Percentiles rank a stretch among this genome's conserved stretches.
Conservation (phyloP, 2,797 vertebrate species). For the Sarcophilus harrisii region DNA sequence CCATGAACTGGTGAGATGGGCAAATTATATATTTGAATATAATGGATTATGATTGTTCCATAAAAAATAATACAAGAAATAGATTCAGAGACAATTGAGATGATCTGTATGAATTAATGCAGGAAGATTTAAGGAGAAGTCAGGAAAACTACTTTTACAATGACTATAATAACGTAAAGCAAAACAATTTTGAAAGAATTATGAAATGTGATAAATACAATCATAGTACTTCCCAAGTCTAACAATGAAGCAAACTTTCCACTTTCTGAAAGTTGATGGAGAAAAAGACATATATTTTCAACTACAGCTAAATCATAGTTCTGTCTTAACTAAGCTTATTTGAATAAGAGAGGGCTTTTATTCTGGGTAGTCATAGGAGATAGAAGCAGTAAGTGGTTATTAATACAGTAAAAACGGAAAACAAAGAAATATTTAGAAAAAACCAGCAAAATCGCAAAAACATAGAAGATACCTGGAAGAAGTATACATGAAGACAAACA, state of each 20-base stretch:
- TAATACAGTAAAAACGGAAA: background rate
- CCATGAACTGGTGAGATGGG: background rate
- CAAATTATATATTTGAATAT: background rate
- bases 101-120: background rate
- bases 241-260: background rate
- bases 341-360: background rate
- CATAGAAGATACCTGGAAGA: background rate
- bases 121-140: background rate
- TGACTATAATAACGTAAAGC: background rate
- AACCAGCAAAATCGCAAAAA: background rate
- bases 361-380: background rate
- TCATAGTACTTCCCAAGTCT: background rate
- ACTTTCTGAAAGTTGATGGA: background rate
- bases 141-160: background rate
- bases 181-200: background rate
- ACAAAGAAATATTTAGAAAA: background rate
- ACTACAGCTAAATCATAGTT: background rate
- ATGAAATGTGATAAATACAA: background rate
- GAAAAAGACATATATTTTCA: background rate
- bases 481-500: background rate
- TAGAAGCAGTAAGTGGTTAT: background rate
- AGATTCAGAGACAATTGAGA: background rate
- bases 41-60: background rate
- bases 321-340: background rate
- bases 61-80: background rate